Evolutionary conservation across 2,888 invertebrate genomes (phyloP), one percentile per base, ranked within the genome.

Genomic region (Diarsia rubi): DNA sequence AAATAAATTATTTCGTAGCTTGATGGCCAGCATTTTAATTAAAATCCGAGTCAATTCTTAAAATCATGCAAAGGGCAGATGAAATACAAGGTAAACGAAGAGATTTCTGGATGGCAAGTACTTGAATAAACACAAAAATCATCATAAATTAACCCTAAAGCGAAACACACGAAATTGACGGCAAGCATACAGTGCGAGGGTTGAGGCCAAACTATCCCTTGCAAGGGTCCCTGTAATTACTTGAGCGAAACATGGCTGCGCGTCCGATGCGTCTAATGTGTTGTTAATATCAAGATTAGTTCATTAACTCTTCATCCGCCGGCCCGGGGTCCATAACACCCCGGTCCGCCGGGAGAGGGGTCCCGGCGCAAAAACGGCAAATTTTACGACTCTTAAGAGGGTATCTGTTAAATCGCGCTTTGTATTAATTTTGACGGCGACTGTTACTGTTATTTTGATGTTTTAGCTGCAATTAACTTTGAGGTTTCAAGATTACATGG

Each of bases 221-320:
- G 88, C 83, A 88, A 90, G 89, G 91, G 89, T 82, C 90, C 87
- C 80, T 87, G 91, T 91, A 93, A 93, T 93, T 92, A 91, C 91
- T 91, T 91, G 90, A 90, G 89, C 89, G 88, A 86, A 86, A 89
- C 92, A 91, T 85, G 89, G 90, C 91, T 85, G 85, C 89, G 92
- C 95, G 95, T 93, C 95, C 95, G 95, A 94, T 95, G 95, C 92
- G 93, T 91, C 94, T 95, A 95, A 96, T 96, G 95, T 96, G 94
- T 95, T 95, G 96, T 96, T 96, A 95, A 96, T 96, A 96, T 96
- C 95, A 91, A 94, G 94, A 96, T 96, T 96, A 96, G 95, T 96
- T 95, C 95, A 96, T 96, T 96, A 96, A 96, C 96, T 95, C 94
- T 94, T 95, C 95, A 94, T 95, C 94, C 93, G 92, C 84, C 83